Percentiles rank a stretch among this genome's conserved stretches.
Evolutionary conservation across 2,888 invertebrate species (phyloP).

Genomic region (Tipula unca): DNA sequence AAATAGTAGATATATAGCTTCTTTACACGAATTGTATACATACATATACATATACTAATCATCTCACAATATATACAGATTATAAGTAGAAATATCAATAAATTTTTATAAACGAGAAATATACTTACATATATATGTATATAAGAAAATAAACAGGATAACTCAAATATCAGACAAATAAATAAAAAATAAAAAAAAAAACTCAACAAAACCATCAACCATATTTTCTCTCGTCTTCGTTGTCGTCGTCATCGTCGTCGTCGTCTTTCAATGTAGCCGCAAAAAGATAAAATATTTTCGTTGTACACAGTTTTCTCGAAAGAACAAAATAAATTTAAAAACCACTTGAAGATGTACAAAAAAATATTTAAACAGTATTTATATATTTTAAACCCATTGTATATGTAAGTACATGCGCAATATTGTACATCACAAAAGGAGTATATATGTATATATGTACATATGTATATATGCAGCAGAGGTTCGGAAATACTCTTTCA

Average conservation of each 20-base stretch:
- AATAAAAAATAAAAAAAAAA: slow-evolving; percentile 15
- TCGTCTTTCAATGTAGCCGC: neutral
- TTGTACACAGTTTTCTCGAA: neutral
- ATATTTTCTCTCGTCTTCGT: neutral
- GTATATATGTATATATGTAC: neutral
- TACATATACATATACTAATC: neutral
- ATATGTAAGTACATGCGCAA: slow-evolving; percentile 18
- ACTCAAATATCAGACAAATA: slow-evolving; percentile 19
- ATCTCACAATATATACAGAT: neutral
- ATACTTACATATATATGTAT: neutral
- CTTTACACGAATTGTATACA: neutral
- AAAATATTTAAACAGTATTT: slow-evolving; percentile 9
- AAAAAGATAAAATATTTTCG: neutral
- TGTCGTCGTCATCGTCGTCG: neutral
- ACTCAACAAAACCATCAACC: neutral
- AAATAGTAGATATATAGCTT: neutral
- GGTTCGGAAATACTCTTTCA: neutral
- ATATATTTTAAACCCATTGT: neutral
- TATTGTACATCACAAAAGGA: neutral
- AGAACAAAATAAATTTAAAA: slow-evolving; percentile 17
- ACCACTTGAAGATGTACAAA: slow-evolving; percentile 16
- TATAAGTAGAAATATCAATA: neutral
- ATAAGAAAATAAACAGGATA: neutral
- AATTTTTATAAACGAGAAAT: neutral
- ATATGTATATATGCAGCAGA: neutral